Evolutionary conservation across 2,888 invertebrate species (phyloP).

Genomic region (Lithosia quadra): DNA sequence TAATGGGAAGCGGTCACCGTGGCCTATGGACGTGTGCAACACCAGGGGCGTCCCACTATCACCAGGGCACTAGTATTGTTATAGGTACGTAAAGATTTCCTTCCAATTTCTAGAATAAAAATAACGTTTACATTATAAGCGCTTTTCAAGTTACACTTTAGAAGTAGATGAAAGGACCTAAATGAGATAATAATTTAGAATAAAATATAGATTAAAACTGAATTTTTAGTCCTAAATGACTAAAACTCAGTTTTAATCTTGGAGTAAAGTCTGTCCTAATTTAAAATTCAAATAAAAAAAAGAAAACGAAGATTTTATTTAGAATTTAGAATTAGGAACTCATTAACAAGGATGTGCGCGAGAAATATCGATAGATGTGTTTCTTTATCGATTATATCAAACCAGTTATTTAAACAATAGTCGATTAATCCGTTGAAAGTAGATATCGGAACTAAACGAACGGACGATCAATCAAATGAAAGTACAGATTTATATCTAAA

Average conservation of each 20-base stretch:
- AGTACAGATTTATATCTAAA: constrained; percentile 47
- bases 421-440: constrained; percentile 54
- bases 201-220: no score
- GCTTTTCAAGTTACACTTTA: no score
- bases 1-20: no score
- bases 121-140: no score
- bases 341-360: constrained; percentile 14
- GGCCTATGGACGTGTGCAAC: no score
- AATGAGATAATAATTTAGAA: no score
- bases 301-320: background rate
- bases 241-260: background rate
- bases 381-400: constrained; percentile 33
- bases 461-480: constrained; percentile 51
- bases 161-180: no score
- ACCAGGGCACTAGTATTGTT: no score
- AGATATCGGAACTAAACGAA: constrained; percentile 47
- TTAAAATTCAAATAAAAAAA: background rate
- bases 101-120: no score
- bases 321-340: background rate
- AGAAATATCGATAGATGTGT: constrained; percentile 28
- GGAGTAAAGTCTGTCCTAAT: background rate
- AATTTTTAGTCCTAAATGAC: background rate
- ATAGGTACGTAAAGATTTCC: no score
- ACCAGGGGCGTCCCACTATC: no score
- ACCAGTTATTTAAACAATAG: constrained; percentile 45